Evolutionary conservation across 2,888 invertebrate species (phyloP).

Genomic region (Unio delphinus): DNA sequence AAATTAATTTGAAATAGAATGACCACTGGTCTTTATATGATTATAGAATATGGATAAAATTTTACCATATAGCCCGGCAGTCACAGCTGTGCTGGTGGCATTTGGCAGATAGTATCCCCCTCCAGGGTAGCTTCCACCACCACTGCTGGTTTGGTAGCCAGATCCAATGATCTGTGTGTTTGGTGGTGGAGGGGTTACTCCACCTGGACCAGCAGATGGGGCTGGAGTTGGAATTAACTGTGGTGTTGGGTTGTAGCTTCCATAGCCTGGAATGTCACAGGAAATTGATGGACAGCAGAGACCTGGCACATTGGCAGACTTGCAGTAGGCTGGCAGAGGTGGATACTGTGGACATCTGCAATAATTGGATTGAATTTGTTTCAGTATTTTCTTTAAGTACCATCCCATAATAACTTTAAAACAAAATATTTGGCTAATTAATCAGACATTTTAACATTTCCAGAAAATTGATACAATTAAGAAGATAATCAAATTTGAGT

Average conservation of each 20-base stretch:
- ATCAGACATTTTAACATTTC: no score
- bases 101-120: conserved; percentile 37
- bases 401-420: no score
- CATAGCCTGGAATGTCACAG: conserved; percentile 51
- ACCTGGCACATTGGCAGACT: conserved; percentile 41
- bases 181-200: conserved; percentile 8
- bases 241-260: conserved; percentile 50
- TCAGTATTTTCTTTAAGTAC: no score
- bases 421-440: no score
- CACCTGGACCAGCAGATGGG: conserved; percentile 28
- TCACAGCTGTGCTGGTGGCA: conserved; percentile 21
- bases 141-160: conserved; percentile 8
- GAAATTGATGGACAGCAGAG: conserved; percentile 48
- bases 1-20: not conserved
- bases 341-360: conserved; percentile 53
- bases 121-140: conserved; percentile 24
- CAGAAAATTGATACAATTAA: no score
- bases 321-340: conserved; percentile 46
- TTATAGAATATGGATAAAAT: not conserved
- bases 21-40: not conserved
- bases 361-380: not conserved
- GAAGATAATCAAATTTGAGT: no score
- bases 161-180: conserved; percentile 30
- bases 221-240: conserved; percentile 43
- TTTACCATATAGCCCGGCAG: not conserved